Base-by-base conservation (phyloP, 2,797 vertebrate species). In the Cryptoprocta ferox region DNA sequence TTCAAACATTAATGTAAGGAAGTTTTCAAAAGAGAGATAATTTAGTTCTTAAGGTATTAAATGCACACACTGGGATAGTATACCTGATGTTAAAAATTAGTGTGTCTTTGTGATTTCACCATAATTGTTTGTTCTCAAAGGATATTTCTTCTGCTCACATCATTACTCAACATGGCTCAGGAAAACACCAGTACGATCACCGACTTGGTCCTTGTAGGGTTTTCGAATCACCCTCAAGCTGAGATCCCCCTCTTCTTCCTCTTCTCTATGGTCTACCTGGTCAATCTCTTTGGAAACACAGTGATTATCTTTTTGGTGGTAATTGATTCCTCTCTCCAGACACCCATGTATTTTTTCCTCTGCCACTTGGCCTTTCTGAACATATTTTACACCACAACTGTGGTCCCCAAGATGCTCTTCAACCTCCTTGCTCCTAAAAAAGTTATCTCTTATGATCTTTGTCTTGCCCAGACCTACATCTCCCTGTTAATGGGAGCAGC, bases 331-430 rank as follows among this genome's bases (percentile, higher is more conserved):
- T 79, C 5, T 45, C 92, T 96, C 37, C 81, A 86, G 32, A 94
- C 56, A 14, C 95, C 87, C n/a, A 94, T 94, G 68, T 92, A 92
- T 50, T 84, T 75, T 83, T 84, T 75, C n/a, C 90, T 92, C 18
- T 73, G 82, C 30, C 92, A 97, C 35, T 65, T 97, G 76, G 70
- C 70, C 39, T 87, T 97, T 75, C 50, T 96, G 75, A 87, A 89
- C 16, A 30, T 89, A 28, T 48, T 70, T 81, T 96, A 96, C 65
- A 97, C 83, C 35, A 82, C 63, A 5, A 8, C 32, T 3, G 85
- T 97, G 80, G 70, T 89, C 5, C 93, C 89, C 56, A 95, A 94
- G 61, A 90, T 96, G 93, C 94, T 97, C 48, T 53, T 48, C 50
- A 96, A 97, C 59, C 37, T 94, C 16, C 63, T 97, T 14, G 35